A percentile compares a stretch with the other conserved stretches of the same genome.
phyloP scores from a whole-genome alignment of 2,113 vertebrate genomes.

The Noctilio leporinus region DNA sequence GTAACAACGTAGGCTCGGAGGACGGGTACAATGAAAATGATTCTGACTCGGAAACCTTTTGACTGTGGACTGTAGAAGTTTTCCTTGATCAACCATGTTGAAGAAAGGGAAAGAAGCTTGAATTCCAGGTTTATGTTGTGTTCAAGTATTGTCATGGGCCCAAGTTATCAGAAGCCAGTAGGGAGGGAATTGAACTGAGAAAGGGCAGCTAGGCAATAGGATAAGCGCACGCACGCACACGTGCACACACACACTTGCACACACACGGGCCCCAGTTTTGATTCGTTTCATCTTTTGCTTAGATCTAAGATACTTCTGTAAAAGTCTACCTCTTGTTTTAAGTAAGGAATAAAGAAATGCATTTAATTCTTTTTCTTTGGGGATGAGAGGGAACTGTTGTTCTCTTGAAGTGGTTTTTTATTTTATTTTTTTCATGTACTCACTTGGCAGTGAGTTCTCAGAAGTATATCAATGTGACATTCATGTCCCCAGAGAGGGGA shows the following conservation, averaged over 20 bases:
- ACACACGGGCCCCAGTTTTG: slow-evolving; percentile 51
- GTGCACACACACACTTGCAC: slow-evolving; percentile 49
- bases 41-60: slow-evolving; percentile 95
- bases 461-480: slow-evolving; percentile 50
- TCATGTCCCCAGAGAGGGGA: neutral
- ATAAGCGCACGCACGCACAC: slow-evolving; percentile 17
- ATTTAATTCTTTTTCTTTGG: slow-evolving; percentile 70
- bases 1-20: slow-evolving; percentile 82
- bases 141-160: slow-evolving; percentile 44
- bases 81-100: neutral
- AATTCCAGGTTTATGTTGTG: slow-evolving; percentile 41
- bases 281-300: slow-evolving; percentile 64
- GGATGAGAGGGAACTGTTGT: slow-evolving; percentile 67
- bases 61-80: slow-evolving; percentile 71
- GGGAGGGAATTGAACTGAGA: slow-evolving; percentile 42
- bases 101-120: slow-evolving; percentile 50
- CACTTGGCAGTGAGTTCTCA: slow-evolving; percentile 60
- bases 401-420: slow-evolving; percentile 30
- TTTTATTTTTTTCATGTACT: neutral
- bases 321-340: slow-evolving; percentile 82
- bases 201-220: slow-evolving; percentile 47
- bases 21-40: slow-evolving; percentile 90
- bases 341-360: slow-evolving; percentile 68
- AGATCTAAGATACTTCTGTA: slow-evolving; percentile 72
- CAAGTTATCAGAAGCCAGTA: slow-evolving; percentile 33